Evolutionary conservation across 2,888 invertebrate species (phyloP).

Genomic region (Parascotia fuliginaria): DNA sequence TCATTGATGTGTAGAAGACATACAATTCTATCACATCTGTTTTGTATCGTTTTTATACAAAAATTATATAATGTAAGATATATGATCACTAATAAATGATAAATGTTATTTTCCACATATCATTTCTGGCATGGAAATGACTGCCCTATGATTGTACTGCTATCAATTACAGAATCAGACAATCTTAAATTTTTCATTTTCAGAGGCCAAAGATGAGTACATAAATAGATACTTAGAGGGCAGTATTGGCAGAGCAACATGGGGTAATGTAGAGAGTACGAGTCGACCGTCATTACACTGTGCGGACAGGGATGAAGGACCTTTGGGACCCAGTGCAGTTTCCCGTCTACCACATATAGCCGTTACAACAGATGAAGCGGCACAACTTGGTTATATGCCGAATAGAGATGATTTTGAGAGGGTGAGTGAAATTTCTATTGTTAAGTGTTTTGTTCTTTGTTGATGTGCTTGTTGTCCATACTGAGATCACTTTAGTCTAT

Average conservation of each 20-base stretch:
- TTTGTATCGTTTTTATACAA: no score
- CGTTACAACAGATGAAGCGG: constrained; percentile 93
- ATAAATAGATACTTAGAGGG: constrained; percentile 95
- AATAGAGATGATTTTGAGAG: constrained; percentile 98
- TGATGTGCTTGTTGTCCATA: no score
- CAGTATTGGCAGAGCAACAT: constrained; percentile 94
- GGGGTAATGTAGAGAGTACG: constrained; percentile 90
- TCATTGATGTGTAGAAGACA: not conserved
- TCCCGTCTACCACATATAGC: constrained; percentile 92
- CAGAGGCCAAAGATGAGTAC: constrained; percentile 96
- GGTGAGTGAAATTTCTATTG: constrained; percentile 70
- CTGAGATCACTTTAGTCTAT: no score
- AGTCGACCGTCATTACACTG: constrained; percentile 91
- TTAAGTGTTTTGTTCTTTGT: not conserved
- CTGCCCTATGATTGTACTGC: no score
- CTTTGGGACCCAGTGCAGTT: constrained; percentile 89
- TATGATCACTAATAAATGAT: no score
- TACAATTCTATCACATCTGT: no score
- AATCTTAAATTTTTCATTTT: constrained; percentile 37
- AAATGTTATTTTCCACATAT: no score
- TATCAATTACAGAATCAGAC: no score
- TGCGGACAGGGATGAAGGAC: constrained; percentile 91
- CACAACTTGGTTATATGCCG: constrained; percentile 96
- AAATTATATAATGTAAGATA: no score
- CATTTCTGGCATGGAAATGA: no score